Evolutionary conservation across 2,113 vertebrate genomes (phyloP), one percentile per base, ranked within the genome.

Genomic region (Cacatua alba): DNA sequence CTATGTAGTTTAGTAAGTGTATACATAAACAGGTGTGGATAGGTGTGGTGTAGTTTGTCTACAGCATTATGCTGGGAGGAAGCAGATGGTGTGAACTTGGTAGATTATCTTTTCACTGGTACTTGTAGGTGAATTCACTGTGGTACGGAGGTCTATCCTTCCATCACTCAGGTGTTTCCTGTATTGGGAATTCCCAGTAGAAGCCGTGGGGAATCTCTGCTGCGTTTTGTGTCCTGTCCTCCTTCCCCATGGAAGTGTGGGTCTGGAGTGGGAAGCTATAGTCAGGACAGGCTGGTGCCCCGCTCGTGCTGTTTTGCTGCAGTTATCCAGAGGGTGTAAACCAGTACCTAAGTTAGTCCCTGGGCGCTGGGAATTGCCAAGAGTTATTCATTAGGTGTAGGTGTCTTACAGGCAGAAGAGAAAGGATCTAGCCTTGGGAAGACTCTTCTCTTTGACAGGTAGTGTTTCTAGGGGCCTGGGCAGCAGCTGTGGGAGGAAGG

Each of bases 371-470:
- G 57, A 95, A 68, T 68, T 71, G 57, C 35, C 4, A 1, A 65
- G 59, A 48, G 17, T 75, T 26, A 82, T 83, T 95, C n/a, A 2
- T 67, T 68, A 88, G 69, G 60, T 90, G 81, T 21, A 68, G 17
- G 12, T 82, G 70, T 83, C 43, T 93, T 83, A 65, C 16, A 80
- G 93, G 78, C 82, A 86, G 82, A 75, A 92, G 20, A 28, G 49
- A 77, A 62, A 88, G 82, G 65, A 84, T 68, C 68, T 90, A 91
- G 86, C 88, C 88, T 92, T 96, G 79, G 76, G 88, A 96, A 81
- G 9, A 14, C 62, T 60, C 62, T 62, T 33, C 49, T 69, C 87
- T 91, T 77, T 81, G 23, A 53, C 51, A 59, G 41, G 37, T 64
- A 52, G 28, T 75, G 26, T 76, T 95, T 82, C 75, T 43, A 76